Evolutionary conservation across 2,113 vertebrate species (phyloP).

Genomic region (Dunckerocampus dactyliophorus): DNA sequence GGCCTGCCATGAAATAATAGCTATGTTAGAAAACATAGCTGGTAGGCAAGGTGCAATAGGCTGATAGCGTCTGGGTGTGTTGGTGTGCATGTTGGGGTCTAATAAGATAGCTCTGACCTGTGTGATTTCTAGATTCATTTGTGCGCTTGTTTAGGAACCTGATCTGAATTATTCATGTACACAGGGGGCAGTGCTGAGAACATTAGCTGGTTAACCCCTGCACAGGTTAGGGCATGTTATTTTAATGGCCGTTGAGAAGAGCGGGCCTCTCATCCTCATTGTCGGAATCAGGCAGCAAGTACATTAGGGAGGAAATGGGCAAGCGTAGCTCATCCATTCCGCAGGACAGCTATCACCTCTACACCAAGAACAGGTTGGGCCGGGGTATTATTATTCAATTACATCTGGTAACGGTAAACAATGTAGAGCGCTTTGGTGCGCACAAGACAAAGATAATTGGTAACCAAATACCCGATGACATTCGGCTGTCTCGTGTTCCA

Average conservation of each 20-base stretch:
- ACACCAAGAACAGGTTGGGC: conserved; percentile 59
- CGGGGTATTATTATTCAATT: conserved; percentile 65
- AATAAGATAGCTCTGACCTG: conserved; percentile 62
- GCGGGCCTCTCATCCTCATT: conserved; percentile 36
- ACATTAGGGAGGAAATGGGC: conserved; percentile 17
- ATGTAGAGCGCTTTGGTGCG: conserved; percentile 48
- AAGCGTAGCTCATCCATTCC: conserved; percentile 53
- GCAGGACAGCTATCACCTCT: no score
- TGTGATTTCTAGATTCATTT: conserved; percentile 73
- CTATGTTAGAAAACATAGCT: no score
- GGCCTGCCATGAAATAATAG: no score
- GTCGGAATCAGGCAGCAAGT: conserved; percentile 20
- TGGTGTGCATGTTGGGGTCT: conserved; percentile 28
- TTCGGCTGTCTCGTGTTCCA: conserved; percentile 40
- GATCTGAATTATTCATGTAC: conserved; percentile 74
- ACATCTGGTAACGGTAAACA: conserved; percentile 57
- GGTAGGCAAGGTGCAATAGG: no score
- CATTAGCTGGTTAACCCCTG: conserved; percentile 72
- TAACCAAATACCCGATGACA: conserved; percentile 52
- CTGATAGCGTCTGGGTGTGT: background rate
- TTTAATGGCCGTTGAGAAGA: conserved; percentile 62
- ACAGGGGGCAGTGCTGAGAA: conserved; percentile 54
- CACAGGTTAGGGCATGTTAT: conserved; percentile 71
- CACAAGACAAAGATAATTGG: conserved; percentile 63
- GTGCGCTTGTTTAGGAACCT: conserved; percentile 70